phyloP scores from a whole-genome alignment of 2,113 vertebrate genomes.

The Chinchilla lanigera region DNA sequence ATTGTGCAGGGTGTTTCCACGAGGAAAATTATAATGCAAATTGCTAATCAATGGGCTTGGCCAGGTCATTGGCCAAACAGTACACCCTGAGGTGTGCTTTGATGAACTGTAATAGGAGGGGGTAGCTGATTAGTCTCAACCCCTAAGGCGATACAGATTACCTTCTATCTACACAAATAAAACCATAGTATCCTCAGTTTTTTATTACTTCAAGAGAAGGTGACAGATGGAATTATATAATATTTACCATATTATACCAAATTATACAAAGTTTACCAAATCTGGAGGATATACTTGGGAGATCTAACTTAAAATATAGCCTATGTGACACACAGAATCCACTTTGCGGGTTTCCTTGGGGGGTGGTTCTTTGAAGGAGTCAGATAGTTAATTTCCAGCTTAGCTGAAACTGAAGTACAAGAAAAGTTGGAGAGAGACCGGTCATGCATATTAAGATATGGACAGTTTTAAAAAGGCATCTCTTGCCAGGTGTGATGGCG shows the following conservation, averaged over 20 bases:
- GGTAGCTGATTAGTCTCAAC: background rate
- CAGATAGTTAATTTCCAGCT: background rate
- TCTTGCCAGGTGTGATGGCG: background rate
- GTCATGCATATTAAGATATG: background rate
- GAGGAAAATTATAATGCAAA: background rate
- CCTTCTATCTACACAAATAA: background rate
- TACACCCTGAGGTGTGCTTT: background rate
- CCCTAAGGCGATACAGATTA: background rate
- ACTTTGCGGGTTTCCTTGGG: background rate
- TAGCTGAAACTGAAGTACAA: background rate
- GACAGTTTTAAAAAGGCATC: background rate
- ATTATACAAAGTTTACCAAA: background rate
- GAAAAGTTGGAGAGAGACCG: background rate
- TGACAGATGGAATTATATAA: background rate
- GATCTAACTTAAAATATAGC: conserved; percentile 24
- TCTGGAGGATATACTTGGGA: background rate
- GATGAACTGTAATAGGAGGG: background rate
- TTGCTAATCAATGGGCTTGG: background rate
- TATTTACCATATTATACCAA: background rate
- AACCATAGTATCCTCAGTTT: background rate
- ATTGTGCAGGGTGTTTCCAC: background rate
- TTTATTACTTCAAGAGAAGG: background rate
- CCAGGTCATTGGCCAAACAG: background rate
- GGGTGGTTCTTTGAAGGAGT: background rate
- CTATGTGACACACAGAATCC: background rate